phyloP scores from a whole-genome alignment of 2,113 vertebrate genomes.

The Elephantulus edwardii region DNA sequence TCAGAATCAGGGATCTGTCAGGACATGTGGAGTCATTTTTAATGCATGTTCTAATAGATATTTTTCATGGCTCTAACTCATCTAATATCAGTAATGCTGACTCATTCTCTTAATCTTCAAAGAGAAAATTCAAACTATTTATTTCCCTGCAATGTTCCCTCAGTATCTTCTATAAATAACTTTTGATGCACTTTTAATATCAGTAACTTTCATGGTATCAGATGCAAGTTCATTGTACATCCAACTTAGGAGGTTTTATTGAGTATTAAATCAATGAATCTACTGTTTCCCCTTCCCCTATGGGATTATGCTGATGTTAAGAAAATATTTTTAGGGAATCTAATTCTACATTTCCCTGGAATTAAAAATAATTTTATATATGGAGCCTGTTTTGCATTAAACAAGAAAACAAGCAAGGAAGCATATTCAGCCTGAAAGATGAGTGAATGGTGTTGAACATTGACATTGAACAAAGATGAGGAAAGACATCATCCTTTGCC shows the following conservation, averaged over 20 bases:
- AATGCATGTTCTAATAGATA: conserved; percentile 57
- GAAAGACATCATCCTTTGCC: conserved; percentile 53
- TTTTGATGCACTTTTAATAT: conserved; percentile 60
- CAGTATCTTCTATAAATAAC: conserved; percentile 55
- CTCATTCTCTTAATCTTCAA: conserved; percentile 60
- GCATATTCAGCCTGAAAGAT: conserved; percentile 20
- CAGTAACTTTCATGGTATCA: conserved; percentile 45
- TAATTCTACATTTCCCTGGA: conserved; percentile 23
- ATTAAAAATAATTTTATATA: conserved; percentile 45
- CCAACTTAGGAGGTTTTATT: conserved; percentile 55
- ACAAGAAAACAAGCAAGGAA: conserved; percentile 47
- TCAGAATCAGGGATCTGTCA: neutral
- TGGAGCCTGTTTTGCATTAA: conserved; percentile 10
- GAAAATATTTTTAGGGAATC: conserved; percentile 31
- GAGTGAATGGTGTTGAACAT: conserved; percentile 33
- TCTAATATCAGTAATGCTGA: conserved; percentile 55
- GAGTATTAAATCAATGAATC: conserved; percentile 40
- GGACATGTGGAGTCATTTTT: conserved; percentile 5
- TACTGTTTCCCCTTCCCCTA: neutral
- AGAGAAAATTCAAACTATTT: conserved; percentile 54
- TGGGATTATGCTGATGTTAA: conserved; percentile 15
- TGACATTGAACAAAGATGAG: conserved; percentile 59
- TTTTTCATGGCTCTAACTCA: conserved; percentile 49
- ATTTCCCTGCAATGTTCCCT: conserved; percentile 57
- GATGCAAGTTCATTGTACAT: conserved; percentile 29